Conservation (phyloP, 64 coral and sea anemone genomes). For the Stichodactyla mertensii region DNA sequence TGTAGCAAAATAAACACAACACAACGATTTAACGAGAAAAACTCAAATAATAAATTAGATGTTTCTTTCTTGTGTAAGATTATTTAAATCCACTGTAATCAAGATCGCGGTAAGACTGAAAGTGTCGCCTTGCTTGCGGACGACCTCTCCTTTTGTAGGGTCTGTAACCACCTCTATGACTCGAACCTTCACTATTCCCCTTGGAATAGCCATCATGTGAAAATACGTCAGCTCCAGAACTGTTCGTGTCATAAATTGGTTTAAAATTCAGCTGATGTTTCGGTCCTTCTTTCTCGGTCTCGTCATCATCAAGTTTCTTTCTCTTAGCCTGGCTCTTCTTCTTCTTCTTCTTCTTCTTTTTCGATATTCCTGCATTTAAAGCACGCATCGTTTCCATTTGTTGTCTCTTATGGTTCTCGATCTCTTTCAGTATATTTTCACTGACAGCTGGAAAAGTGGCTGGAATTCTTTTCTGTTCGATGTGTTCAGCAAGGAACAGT, state of each 20-base stretch:
- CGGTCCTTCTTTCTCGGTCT: neutral
- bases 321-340: constrained; percentile 54
- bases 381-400: neutral
- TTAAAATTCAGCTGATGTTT: neutral
- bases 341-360: constrained; percentile 42
- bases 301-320: constrained; percentile 20
- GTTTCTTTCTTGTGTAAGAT: too few species aligned
- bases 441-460: constrained; percentile 73
- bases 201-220: neutral
- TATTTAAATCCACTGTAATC: neutral
- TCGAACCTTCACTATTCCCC: neutral
- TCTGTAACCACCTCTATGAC: neutral
- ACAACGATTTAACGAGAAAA: too few species aligned
- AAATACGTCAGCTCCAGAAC: neutral
- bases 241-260: neutral
- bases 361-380: neutral
- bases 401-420: constrained; percentile 21
- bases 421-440: constrained; percentile 33
- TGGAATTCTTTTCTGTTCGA: constrained; percentile 53
- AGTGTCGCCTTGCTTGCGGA: neutral
- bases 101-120: neutral
- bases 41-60: too few species aligned
- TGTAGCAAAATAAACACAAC: too few species aligned
- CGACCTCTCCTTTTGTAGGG: neutral
- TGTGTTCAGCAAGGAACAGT: constrained; percentile 60